phyloP scores from a whole-genome alignment of 2,797 vertebrate species.

The Oreortyx pictus region DNA sequence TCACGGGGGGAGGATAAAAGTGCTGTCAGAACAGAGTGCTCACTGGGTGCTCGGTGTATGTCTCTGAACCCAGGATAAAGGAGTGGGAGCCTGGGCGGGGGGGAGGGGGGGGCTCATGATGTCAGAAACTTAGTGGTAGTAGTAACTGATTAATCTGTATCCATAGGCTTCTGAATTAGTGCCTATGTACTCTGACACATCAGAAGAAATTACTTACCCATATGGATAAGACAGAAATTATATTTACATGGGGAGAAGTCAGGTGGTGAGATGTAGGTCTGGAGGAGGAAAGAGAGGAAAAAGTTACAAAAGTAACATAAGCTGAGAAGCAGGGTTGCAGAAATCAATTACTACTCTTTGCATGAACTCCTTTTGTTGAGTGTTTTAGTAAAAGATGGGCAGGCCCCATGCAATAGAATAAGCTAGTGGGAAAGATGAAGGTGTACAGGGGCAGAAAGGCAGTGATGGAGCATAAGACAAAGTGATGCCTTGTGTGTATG shows the following conservation, averaged over 20 bases:
- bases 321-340: background rate
- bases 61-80: background rate
- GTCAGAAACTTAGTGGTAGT: fast-evolving
- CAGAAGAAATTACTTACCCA: fast-evolving
- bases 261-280: background rate
- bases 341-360: background rate
- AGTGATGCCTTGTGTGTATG: fast-evolving
- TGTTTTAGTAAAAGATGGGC: background rate
- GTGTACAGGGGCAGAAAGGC: background rate
- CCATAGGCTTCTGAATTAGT: background rate
- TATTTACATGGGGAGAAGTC: background rate
- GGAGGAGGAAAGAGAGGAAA: background rate
- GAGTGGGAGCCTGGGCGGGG: background rate
- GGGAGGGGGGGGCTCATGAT: fast-evolving
- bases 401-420: background rate
- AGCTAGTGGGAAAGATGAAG: background rate
- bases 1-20: background rate
- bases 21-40: background rate
- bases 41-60: fast-evolving
- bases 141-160: background rate
- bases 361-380: background rate
- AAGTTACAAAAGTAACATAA: background rate
- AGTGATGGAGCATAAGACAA: fast-evolving
- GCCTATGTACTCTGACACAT: background rate
- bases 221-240: background rate